Conservation (phyloP, 2,113 vertebrate species). For the Callochromis pleurospilus region DNA sequence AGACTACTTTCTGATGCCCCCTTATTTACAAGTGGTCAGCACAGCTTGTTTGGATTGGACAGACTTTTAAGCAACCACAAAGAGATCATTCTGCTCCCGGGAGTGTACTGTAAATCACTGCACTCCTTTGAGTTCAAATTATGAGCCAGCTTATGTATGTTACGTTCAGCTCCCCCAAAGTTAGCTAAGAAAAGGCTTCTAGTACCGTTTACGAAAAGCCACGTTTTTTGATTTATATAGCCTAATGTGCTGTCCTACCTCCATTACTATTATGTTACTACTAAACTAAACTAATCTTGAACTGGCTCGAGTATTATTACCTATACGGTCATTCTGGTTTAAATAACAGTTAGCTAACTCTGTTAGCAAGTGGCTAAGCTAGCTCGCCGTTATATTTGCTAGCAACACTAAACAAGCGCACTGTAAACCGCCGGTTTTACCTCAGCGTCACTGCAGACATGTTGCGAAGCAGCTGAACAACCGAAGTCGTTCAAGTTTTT, state of each 20-base stretch:
- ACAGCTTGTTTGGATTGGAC: neutral
- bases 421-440: constrained; percentile 6
- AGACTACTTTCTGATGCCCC: neutral
- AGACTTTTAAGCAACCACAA: neutral
- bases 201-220: neutral
- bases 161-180: neutral
- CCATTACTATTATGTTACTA: neutral
- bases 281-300: neutral
- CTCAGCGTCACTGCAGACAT: constrained; percentile 48
- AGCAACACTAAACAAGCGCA: neutral
- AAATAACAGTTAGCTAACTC: neutral
- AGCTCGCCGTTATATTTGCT: neutral
- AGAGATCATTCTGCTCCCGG: neutral
- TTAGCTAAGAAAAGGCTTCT: neutral
- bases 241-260: neutral
- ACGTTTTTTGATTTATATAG: neutral
- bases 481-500: neutral
- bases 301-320: neutral
- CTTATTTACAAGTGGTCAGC: neutral
- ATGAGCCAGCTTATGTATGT: neutral
- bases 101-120: neutral
- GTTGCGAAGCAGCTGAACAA: neutral
- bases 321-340: neutral
- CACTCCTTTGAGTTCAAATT: neutral
- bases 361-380: constrained; percentile 1